These are phyloP conservation scores for Epiblema foenella DNA, from an alignment of 2,888 invertebrate species.

Conservation along the genomic window DNA sequence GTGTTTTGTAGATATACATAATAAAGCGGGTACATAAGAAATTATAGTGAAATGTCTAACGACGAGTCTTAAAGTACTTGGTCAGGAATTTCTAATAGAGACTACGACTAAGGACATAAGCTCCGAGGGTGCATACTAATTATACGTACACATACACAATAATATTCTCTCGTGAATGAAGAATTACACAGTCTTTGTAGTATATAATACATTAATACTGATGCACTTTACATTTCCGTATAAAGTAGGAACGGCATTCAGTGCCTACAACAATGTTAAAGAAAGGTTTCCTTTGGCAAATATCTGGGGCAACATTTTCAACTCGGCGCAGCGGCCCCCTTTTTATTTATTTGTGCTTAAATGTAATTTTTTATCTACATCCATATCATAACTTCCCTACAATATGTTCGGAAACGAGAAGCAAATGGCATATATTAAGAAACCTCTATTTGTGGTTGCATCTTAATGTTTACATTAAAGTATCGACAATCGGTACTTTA, in stretches of 20 bases:
- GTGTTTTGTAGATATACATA: constrained; percentile 19
- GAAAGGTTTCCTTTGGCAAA: constrained; percentile 18
- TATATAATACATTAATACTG: constrained; percentile 79
- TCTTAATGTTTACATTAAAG: no score
- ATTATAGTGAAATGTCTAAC: constrained; percentile 54
- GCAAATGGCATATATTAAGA: no score
- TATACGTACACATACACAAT: constrained; percentile 65
- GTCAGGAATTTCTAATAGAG: constrained; percentile 82
- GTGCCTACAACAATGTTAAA: constrained; percentile 48
- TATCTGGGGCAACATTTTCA: constrained; percentile 14
- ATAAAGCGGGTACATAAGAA: constrained; percentile 21
- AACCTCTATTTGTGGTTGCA: no score
- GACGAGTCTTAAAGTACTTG: constrained; percentile 81
- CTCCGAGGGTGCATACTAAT: constrained; percentile 80
- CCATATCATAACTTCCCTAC: no score
- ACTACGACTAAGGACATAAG: constrained; percentile 81
- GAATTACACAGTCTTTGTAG: constrained; percentile 80
- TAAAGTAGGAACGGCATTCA: constrained; percentile 53
- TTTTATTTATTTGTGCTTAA: not conserved
- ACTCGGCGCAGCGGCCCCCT: not conserved
- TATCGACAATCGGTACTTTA: no score
- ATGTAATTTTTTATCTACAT: no score
- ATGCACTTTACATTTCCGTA: constrained; percentile 62
- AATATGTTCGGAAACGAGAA: no score
- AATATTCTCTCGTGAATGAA: constrained; percentile 78